Conservation (phyloP, 2,113 vertebrate species). For the Phoenicopterus ruber region DNA sequence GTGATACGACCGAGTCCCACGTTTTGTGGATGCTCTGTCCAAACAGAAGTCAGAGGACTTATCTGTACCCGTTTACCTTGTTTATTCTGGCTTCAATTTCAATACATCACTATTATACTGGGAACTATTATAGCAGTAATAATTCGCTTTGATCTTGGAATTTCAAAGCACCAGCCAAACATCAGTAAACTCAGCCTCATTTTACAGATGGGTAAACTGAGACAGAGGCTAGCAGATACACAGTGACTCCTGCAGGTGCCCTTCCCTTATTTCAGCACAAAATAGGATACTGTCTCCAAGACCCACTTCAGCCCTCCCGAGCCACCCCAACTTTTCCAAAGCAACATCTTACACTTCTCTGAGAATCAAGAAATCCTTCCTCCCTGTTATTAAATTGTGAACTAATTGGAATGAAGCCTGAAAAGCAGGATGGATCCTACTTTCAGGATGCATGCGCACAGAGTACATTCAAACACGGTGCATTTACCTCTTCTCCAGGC, state of each 20-base stretch:
- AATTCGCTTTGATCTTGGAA: constrained; percentile 54
- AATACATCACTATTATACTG: constrained; percentile 20
- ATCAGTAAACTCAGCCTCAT: constrained; percentile 21
- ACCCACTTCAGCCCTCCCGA: background rate
- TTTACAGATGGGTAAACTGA: constrained; percentile 33
- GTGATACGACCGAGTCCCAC: background rate
- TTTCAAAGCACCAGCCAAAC: constrained; percentile 54
- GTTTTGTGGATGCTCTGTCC: background rate
- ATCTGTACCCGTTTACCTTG: constrained; percentile 36
- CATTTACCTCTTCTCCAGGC: constrained; percentile 89
- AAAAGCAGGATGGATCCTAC: background rate
- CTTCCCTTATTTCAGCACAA: background rate
- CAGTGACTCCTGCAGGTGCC: background rate
- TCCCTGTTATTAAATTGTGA: background rate
- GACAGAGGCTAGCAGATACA: background rate
- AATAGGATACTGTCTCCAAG: background rate
- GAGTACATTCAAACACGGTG: background rate
- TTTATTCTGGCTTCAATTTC: constrained; percentile 38
- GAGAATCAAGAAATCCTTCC: background rate
- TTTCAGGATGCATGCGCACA: rapidly evolving
- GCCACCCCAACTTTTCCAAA: background rate
- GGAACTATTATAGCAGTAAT: constrained; percentile 23
- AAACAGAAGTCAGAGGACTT: constrained; percentile 40
- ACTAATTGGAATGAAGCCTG: background rate
- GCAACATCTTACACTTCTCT: background rate